phyloP scores from a whole-genome alignment of 2,888 invertebrate genomes.

The Drosophila hamatofila region DNA sequence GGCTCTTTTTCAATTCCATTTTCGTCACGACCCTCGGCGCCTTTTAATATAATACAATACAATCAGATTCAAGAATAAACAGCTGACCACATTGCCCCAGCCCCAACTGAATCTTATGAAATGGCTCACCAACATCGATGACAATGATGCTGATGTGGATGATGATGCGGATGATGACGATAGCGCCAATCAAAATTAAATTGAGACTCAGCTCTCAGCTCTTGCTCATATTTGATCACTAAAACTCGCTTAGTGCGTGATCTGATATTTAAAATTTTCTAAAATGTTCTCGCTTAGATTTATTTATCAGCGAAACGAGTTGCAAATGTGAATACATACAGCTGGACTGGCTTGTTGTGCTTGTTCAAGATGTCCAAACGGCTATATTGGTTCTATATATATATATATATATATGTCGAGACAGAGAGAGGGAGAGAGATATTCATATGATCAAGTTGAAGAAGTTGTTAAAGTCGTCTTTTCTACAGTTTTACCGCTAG shows the following conservation, averaged over 20 bases:
- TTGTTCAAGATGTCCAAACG: neutral
- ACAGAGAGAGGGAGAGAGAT: no score
- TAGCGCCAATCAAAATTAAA: constrained; percentile 24
- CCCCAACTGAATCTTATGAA: constrained; percentile 2
- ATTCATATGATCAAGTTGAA: no score
- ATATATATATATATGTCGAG: no score
- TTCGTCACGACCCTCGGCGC: constrained; percentile 12
- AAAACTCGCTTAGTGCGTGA: constrained; percentile 4
- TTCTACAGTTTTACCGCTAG: neutral
- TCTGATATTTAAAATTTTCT: neutral
- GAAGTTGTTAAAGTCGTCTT: no score
- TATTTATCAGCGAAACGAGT: constrained; percentile 1
- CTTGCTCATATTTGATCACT: constrained; percentile 24
- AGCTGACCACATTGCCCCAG: constrained; percentile 7
- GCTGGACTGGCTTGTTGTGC: neutral
- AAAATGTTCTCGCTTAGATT: constrained; percentile 1
- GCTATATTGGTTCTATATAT: neutral
- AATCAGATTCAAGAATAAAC: constrained; percentile 4
- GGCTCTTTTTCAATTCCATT: constrained; percentile 21
- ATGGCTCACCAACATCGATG: neutral
- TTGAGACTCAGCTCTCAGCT: constrained; percentile 12
- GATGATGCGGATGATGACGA: constrained; percentile 31
- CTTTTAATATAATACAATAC: constrained; percentile 20
- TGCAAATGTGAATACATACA: constrained; percentile 3
- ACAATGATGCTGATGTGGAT: neutral